These are phyloP conservation scores for Hipposideros armiger DNA, from an alignment of 2,113 vertebrate species.

Conservation along the genomic window DNA sequence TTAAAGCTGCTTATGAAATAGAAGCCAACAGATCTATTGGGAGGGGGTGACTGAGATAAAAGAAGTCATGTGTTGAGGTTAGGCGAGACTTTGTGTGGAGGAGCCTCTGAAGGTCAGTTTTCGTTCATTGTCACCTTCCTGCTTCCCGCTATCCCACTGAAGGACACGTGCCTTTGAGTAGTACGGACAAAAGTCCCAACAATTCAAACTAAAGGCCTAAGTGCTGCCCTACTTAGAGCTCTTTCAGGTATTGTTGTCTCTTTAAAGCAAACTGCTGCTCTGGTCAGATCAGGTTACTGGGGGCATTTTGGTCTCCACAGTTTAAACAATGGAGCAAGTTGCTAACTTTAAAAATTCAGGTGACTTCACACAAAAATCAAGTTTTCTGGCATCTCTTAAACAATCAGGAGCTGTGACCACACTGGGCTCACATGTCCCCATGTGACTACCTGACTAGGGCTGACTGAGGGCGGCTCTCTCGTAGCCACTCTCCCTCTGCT, in stretches of 20 bases:
- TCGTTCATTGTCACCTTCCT: neutral
- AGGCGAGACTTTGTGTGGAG: neutral
- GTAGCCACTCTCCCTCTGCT: fast-evolving
- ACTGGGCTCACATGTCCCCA: fast-evolving
- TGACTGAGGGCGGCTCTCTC: fast-evolving
- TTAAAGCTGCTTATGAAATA: neutral
- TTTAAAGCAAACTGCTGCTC: neutral
- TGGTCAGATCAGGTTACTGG: neutral
- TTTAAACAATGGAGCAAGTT: neutral
- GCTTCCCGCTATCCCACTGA: fast-evolving
- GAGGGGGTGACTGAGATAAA: neutral
- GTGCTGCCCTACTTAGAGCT: neutral
- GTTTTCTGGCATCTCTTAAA: neutral
- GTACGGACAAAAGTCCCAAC: neutral
- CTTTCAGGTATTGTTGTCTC: neutral
- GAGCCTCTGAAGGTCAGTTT: neutral
- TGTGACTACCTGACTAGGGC: too few relatives aligned
- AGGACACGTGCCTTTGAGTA: neutral
- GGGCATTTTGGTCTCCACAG: neutral
- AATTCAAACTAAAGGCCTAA: neutral
- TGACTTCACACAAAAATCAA: neutral
- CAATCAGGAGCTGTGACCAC: neutral
- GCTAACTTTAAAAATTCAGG: neutral
- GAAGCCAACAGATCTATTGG: neutral
- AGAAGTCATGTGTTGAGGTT: too few relatives aligned